A percentile compares a stretch with the other conserved stretches of the same genome.
These are phyloP conservation scores for Vanessa atalanta DNA, from an alignment of 1,140 invertebrate species.

Conservation along the genomic window DNA sequence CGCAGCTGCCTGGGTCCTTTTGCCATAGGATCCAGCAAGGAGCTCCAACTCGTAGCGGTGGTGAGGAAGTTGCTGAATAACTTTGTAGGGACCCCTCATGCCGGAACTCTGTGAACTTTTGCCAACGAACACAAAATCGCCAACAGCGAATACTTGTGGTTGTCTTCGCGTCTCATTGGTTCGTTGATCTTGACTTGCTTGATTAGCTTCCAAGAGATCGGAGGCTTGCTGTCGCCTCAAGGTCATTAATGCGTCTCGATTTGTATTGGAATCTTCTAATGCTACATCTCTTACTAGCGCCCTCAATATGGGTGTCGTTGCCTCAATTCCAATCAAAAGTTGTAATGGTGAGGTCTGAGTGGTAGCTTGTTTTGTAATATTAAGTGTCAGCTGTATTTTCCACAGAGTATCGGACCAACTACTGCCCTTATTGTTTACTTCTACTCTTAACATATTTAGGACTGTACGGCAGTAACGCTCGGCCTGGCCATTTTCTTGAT, in stretches of 20 bases:
- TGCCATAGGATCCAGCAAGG: too few species aligned
- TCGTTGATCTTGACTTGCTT: too few species aligned
- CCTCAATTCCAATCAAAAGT: constrained; percentile 28
- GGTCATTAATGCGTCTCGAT: neutral
- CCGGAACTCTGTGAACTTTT: too few species aligned
- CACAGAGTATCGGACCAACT: constrained; percentile 24
- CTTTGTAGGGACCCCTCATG: too few species aligned
- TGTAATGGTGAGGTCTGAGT: constrained; percentile 20
- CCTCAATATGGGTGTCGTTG: constrained; percentile 15
- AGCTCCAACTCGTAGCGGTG: too few species aligned
- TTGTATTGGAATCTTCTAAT: neutral
- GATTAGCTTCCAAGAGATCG: too few species aligned
- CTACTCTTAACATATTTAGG: constrained; percentile 30
- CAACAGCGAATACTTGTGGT: too few species aligned
- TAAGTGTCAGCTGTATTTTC: constrained; percentile 28
- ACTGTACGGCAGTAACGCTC: constrained; percentile 32
- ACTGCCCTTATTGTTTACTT: neutral
- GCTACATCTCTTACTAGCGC: neutral
- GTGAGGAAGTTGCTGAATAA: too few species aligned
- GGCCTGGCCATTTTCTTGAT: constrained; percentile 32
- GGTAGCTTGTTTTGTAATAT: constrained; percentile 30
- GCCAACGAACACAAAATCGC: too few species aligned
- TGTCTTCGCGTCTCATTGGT: too few species aligned
- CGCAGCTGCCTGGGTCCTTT: too few species aligned
- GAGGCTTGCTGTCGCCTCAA: too few species aligned